Conservation (phyloP, 2,888 invertebrate species). For the Phalera bucephala region DNA sequence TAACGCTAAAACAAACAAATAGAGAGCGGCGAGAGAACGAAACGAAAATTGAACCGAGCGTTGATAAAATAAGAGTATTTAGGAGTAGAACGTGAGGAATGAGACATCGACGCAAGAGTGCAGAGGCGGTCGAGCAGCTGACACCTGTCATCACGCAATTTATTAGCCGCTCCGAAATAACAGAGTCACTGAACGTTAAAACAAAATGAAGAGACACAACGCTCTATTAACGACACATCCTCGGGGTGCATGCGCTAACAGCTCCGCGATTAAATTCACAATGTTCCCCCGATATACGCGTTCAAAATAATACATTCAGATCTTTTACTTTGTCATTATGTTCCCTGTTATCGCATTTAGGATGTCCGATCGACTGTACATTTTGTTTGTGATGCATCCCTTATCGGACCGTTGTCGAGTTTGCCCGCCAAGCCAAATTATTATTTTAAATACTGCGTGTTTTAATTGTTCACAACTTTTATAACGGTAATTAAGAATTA, state of each 20-base stretch:
- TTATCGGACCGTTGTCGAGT: constrained; percentile 21
- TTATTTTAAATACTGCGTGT: constrained; percentile 1
- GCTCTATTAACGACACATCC: constrained; percentile 78
- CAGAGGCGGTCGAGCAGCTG: constrained; percentile 82
- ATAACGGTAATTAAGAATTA: too few species aligned
- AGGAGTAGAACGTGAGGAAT: constrained; percentile 81
- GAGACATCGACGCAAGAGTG: constrained; percentile 83
- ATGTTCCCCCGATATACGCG: constrained; percentile 39
- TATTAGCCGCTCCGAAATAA: constrained; percentile 82
- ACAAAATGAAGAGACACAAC: constrained; percentile 78
- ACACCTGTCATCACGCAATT: constrained; percentile 83
- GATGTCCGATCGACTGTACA: constrained; percentile 29
- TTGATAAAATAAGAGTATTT: constrained; percentile 82
- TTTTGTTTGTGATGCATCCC: constrained; percentile 31
- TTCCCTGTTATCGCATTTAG: constrained; percentile 35
- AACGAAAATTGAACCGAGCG: constrained; percentile 80
- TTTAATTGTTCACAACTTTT: too few species aligned
- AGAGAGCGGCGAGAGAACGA: constrained; percentile 63
- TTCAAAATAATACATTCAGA: constrained; percentile 26
- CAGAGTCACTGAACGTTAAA: constrained; percentile 78
- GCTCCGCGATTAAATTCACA: constrained; percentile 64
- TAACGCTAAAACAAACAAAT: constrained; percentile 69
- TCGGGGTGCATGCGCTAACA: constrained; percentile 62
- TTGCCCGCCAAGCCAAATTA: constrained; percentile 29
- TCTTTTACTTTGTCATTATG: constrained; percentile 29